Evolutionary conservation across 1,140 invertebrate species (phyloP).

Genomic region (Drosophila mauritiana): DNA sequence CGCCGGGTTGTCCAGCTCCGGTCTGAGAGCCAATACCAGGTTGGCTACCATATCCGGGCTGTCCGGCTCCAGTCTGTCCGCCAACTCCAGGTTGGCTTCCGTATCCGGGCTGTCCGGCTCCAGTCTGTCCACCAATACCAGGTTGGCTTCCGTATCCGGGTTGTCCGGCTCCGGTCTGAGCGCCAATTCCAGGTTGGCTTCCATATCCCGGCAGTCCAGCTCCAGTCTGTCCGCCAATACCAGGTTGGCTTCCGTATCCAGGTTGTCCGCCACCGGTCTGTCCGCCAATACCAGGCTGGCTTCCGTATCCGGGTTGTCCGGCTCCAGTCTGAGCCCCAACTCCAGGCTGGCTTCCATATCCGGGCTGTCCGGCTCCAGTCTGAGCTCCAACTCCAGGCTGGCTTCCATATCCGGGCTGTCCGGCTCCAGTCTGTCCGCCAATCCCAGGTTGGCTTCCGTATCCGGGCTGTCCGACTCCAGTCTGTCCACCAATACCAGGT

Average conservation of each 20-base stretch:
- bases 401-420: background rate
- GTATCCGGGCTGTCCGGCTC: background rate
- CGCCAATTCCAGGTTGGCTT: background rate
- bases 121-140: no score
- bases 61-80: conserved; percentile 1
- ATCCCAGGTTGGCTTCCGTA: background rate
- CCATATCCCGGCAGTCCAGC: conserved; percentile 9
- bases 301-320: conserved; percentile 4
- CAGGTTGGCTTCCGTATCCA: conserved; percentile 23
- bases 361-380: background rate
- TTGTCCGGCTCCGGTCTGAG: conserved; percentile 8
- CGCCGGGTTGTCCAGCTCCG: conserved; percentile 6
- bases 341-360: conserved; percentile 1
- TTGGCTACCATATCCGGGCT: conserved; percentile 10
- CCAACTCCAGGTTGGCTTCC: background rate
- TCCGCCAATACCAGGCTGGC: background rate
- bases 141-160: conserved; percentile 25
- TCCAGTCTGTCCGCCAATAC: no score
- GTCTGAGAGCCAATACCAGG: conserved; percentile 3
- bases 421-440: conserved; percentile 16
- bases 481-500: no score
- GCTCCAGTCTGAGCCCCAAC: background rate
- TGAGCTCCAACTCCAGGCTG: background rate
- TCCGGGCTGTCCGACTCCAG: no score
- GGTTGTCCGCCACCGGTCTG: conserved; percentile 13